Evolutionary conservation across 2,888 invertebrate genomes (phyloP).

Genomic region (Chrysomela aeneicollis): DNA sequence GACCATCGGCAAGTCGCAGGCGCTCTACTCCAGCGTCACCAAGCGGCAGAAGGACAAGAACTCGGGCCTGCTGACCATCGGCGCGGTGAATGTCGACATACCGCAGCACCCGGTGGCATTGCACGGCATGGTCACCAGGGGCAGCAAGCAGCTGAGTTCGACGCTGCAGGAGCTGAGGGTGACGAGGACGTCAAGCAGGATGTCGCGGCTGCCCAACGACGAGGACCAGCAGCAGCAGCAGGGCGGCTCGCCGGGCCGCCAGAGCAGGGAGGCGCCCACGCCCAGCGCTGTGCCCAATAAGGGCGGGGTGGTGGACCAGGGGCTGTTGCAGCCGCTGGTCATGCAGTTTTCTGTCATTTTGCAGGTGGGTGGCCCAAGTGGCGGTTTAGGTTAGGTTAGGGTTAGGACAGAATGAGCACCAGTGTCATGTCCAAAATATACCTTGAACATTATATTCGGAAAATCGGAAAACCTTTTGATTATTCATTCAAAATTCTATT

Average conservation of each 20-base stretch:
- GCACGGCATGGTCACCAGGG: slow-evolving; percentile 97
- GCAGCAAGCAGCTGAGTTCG: slow-evolving; percentile 90
- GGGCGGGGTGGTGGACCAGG: slow-evolving; percentile 60
- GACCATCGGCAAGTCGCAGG: slow-evolving; percentile 88
- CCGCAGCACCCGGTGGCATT: slow-evolving; percentile 98
- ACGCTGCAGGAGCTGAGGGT: slow-evolving; percentile 90
- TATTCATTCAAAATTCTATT: too few species aligned
- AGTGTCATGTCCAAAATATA: too few species aligned
- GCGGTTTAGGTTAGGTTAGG: too few species aligned
- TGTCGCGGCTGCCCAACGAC: slow-evolving; percentile 66
- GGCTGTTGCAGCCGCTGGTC: slow-evolving; percentile 80
- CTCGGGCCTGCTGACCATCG: slow-evolving; percentile 83
- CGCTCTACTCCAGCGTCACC: slow-evolving; percentile 86
- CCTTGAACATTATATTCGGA: too few species aligned
- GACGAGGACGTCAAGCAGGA: slow-evolving; percentile 79
- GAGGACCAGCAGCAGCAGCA: slow-evolving; percentile 59
- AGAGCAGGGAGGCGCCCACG: slow-evolving; percentile 50
- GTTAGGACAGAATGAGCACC: too few species aligned
- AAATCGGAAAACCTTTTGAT: too few species aligned
- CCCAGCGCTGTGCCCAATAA: slow-evolving; percentile 46
- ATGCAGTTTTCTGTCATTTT: slow-evolving; percentile 88
- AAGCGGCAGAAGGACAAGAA: slow-evolving; percentile 80
- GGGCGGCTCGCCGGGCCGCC: slow-evolving; percentile 55
- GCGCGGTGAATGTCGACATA: slow-evolving; percentile 90
- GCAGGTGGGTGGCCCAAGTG: slow-evolving; percentile 65